Evolutionary conservation across 2,797 vertebrate species (phyloP), one percentile per base, ranked within the genome.

Genomic region (Numenius phaeopus): DNA sequence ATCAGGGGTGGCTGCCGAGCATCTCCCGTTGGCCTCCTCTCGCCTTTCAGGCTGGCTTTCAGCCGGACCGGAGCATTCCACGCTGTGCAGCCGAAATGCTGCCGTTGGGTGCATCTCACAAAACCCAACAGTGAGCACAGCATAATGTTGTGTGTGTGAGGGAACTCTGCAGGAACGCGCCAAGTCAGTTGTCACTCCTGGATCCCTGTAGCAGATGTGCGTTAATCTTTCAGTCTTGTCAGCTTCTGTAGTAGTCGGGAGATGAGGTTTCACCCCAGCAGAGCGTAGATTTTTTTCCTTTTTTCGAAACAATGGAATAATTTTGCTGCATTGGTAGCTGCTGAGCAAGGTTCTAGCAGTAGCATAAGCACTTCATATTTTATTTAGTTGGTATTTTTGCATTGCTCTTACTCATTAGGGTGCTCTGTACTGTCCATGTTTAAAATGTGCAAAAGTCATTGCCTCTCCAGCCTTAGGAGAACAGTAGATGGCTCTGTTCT

Each of bases 401-500:
- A 16, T 32, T 78, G 16, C 22, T n/a, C 4, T 64, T 42, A 14
- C 32, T 46, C 37, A 3, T 55, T 24, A 26, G 19, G 27, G 1
- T 78, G 52, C 3, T 82, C 34, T n/a, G 8, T 5, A 14, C 10
- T 73, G 39, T 4, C 34, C 18, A 0, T 13, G 8, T 77, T 29
- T 73, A 10, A 55, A 66, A 52, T 0, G 0, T 37, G 7, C 50
- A 32, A 2, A 55, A 65, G 62, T 32, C 18, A 2, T 12, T 46
- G 29, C 39, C 7, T 19, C 17, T 9, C 11, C 27, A 23, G 22
- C 52, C 18, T 7, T 22, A 11, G 65, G 20, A 87, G 20, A 87
- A 12, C 32, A 18, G 23, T 22, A 32, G 8, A 0, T 13, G 21
- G 24, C 82, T 46, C 32, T 44, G 16, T 40, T 62, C 23, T 78